Evolutionary conservation across 92 coral and sea anemone genomes (phyloP), one percentile per base, ranked within the genome.

Genomic region (Phenganax stokvisi): DNA sequence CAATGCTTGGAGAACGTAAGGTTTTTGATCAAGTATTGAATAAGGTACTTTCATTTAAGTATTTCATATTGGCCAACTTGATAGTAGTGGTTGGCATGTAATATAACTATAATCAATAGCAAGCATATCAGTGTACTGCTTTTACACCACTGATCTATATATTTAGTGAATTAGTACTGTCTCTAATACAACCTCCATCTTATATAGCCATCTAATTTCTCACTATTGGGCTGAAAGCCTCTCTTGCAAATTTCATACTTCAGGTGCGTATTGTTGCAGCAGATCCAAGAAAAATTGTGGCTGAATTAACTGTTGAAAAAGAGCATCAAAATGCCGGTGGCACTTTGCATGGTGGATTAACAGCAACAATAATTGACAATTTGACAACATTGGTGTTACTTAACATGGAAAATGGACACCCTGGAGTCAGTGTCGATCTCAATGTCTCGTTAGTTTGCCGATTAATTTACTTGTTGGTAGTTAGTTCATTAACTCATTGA

Each of bases 291-390:
- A 91, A 87, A 31, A 87, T 90, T 63, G 83, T 89, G 20, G 89
- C 89, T 31, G 85, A 90, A 57, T 86, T 94, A 89, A 86, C 73
- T 51, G 85, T 94, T 10, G 90, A 77, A 15, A 89, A 92, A 76
- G 91, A 92, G 68, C 92, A 94, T 75, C 78, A 80, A 13, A 94
- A 92, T 71, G 28, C 83, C 25, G 51, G 2, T 28, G 98, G 96
- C 2, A 85, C 90, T 10, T 79, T 94, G 8, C 98, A 94, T 84
- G 98, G 98, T 7, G 97, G 98, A 1, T 77, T 94, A 64, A 92
- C 96, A 51, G 98, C 98, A 25, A 89, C 91, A 8, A 53, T 92
- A 13, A 84, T 94, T 52, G 98, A 94, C 72, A 77, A 54, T 2
- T 51, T 90, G 44, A 94, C 98, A 7, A 90, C 97, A 1, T 0